These are phyloP conservation scores for Hystrix brachyura DNA, from an alignment of 2,113 vertebrate species.

Conservation along the genomic window DNA sequence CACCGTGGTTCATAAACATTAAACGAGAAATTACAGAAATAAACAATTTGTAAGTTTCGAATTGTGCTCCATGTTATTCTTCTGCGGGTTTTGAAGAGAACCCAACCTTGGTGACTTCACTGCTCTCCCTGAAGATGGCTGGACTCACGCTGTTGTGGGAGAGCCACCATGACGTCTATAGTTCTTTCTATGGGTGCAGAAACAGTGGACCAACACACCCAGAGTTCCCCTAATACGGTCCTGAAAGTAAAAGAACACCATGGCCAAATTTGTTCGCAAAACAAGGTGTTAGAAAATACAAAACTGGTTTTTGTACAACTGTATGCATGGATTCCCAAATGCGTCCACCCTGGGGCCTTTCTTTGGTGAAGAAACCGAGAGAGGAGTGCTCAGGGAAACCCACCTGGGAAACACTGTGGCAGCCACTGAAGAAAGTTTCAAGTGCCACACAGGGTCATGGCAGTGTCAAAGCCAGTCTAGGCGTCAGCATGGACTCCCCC, in stretches of 20 bases:
- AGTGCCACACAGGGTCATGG: not conserved
- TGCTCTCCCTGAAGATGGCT: not conserved
- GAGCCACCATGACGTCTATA: not conserved
- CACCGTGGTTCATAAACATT: not conserved
- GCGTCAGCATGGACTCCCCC: not conserved
- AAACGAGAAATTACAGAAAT: not conserved
- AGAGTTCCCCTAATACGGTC: not conserved
- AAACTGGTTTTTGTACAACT: not conserved
- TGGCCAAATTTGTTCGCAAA: not conserved
- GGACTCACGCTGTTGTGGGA: too few relatives aligned
- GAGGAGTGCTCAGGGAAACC: not conserved
- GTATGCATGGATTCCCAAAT: not conserved
- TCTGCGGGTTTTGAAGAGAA: not conserved
- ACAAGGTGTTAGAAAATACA: not conserved
- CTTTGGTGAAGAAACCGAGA: not conserved
- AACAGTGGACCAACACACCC: not conserved
- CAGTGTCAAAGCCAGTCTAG: not conserved
- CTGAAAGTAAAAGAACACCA: not conserved
- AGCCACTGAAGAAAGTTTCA: not conserved
- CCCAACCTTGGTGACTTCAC: not conserved
- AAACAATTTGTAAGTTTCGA: not conserved
- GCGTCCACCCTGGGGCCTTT: not conserved
- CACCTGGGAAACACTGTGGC: not conserved
- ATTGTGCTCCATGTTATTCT: not conserved
- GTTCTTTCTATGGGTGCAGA: not conserved